These are phyloP conservation scores for Myodes glareolus DNA, from an alignment of 2,113 vertebrate species.

Conservation along the genomic window DNA sequence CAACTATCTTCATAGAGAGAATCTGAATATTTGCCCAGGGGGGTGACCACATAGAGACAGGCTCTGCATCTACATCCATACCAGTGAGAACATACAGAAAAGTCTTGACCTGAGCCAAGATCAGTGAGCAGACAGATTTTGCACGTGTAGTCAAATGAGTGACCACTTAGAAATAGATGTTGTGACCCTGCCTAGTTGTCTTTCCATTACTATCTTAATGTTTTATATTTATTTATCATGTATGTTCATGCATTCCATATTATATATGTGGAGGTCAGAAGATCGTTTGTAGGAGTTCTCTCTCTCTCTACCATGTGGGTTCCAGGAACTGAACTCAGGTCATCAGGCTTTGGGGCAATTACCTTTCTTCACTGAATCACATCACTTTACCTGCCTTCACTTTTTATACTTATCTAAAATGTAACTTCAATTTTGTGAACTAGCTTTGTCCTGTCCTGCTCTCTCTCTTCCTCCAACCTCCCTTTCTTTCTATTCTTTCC, in stretches of 20 bases:
- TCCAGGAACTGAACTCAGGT: background rate
- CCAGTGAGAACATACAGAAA: background rate
- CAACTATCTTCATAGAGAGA: background rate
- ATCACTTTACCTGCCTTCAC: background rate
- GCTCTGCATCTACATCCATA: background rate
- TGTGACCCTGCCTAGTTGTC: background rate
- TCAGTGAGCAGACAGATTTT: background rate
- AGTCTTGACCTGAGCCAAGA: background rate
- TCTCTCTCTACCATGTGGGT: background rate
- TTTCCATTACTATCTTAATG: background rate
- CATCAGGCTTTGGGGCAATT: background rate
- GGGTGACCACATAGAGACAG: background rate
- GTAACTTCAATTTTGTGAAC: background rate
- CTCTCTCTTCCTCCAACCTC: background rate
- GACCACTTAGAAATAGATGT: background rate
- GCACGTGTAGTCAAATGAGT: background rate
- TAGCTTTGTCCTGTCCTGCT: background rate
- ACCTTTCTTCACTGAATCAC: background rate
- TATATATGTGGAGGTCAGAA: background rate
- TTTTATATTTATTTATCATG: background rate
- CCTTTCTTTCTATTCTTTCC: background rate
- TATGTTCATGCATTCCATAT: background rate
- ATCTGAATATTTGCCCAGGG: background rate
- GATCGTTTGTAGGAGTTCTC: background rate
- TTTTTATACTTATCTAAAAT: background rate